Base-by-base conservation (phyloP, 2,113 vertebrate species). In the Thymallus thymallus region DNA sequence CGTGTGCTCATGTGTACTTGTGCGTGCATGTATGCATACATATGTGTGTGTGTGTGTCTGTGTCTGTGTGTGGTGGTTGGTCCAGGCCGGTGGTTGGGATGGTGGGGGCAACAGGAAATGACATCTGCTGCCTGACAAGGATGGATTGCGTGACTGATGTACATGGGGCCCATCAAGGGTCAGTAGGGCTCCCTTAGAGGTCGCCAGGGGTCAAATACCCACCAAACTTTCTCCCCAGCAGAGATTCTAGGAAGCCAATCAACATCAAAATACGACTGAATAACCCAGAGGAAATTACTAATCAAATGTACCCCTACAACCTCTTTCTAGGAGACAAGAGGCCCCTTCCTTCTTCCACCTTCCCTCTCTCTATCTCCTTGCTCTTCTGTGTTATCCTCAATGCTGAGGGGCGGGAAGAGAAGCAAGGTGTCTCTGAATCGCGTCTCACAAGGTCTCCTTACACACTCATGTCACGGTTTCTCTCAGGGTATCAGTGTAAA, bases 121-220 rank as follows among this genome's bases (percentile, higher is more conserved):
- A 85, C 92, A 94, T 94, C 88, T 94, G 90, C 76, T 82, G 84
- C 80, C 82, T 90, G 90, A 82, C 78, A 83, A 72, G 69, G 83
- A 92, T 73, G 87, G 88, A 93, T 92, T 82, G 87, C 84, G 90
- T 88, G 89, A 90, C 60, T 85, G 92, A 92, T 79, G 74, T 65
- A 63, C 86, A 63, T 72, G 72, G 84, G 74, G 75, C 60, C 71
- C 73, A 61, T 80, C 79, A 72, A 62, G 75, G 83, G 92, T 89
- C 87, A 84, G 9, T 71, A 84, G 78, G 68, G 70, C 75, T 82
- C 71, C 75, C 32, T 66, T 86, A 20, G 3, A 58, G 71, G 80
- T 84, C 85, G 14, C 24, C 82, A 80, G 81, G 77, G 85, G 76
- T 86, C 88, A 80, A 46, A 70, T 72, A 75, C 68, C 77, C 77